phyloP scores from a whole-genome alignment of 1,140 invertebrate species.

The Drosophila pandora region DNA sequence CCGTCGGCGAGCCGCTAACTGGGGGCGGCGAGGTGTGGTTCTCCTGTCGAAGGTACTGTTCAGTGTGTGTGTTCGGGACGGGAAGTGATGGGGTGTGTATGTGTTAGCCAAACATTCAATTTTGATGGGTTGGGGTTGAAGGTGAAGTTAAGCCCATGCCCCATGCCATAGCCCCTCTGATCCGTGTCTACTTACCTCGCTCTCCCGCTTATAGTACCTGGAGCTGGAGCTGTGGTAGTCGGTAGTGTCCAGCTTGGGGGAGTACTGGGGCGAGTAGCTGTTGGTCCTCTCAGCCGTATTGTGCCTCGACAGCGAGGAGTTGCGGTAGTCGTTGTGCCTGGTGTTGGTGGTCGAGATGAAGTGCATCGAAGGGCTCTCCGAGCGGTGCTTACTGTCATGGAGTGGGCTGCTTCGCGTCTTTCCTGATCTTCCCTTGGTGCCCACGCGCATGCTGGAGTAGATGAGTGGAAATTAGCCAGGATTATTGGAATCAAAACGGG shows the following conservation, averaged over 20 bases:
- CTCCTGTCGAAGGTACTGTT: conserved; percentile 77
- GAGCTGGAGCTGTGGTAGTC: conserved; percentile 77
- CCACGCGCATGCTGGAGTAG: conserved; percentile 87
- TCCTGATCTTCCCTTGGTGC: conserved; percentile 86
- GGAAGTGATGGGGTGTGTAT: conserved; percentile 18
- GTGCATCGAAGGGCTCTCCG: conserved; percentile 83
- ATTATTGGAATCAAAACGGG: rapidly evolving
- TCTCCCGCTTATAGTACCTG: conserved; percentile 82
- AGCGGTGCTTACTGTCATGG: conserved; percentile 80
- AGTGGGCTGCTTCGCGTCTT: conserved; percentile 83
- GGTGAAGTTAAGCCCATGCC: conserved; percentile 43
- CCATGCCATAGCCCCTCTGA: conserved; percentile 26
- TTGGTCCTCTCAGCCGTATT: conserved; percentile 66
- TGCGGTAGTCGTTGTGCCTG: conserved; percentile 78
- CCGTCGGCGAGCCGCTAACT: conserved; percentile 55
- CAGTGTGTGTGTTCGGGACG: conserved; percentile 53
- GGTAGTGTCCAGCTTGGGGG: conserved; percentile 74
- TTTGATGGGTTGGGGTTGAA: conserved; percentile 56
- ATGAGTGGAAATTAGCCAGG: not conserved
- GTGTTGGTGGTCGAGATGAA: conserved; percentile 76
- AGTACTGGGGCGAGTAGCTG: conserved; percentile 81
- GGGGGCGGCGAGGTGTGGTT: conserved; percentile 68
- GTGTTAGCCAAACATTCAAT: conserved; percentile 71
- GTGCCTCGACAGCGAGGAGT: conserved; percentile 64
- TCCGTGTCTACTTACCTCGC: conserved; percentile 69